A percentile compares a stretch with the other conserved stretches of the same genome.
Conservation (phyloP, 2,797 vertebrate species). For the Pachyuromys duprasi region DNA sequence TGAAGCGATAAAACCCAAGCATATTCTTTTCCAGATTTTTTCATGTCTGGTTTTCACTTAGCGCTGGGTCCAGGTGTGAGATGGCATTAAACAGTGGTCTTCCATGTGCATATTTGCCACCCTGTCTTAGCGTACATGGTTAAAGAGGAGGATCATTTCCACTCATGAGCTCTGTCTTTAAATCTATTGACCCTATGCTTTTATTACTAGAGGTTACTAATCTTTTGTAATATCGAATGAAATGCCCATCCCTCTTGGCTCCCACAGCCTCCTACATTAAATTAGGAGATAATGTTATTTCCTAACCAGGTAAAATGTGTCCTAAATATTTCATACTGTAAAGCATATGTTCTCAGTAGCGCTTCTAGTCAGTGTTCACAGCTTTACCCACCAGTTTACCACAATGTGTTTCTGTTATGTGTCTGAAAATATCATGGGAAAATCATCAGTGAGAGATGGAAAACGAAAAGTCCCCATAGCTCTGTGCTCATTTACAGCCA, state of each 20-base stretch:
- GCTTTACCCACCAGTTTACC: neutral
- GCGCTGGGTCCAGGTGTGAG: neutral
- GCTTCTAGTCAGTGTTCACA: neutral
- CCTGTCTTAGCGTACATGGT: neutral
- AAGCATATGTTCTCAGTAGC: neutral
- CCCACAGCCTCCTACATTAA: neutral
- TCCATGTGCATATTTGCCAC: neutral
- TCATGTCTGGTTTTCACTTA: neutral
- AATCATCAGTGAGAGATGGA: neutral
- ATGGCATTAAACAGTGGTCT: neutral
- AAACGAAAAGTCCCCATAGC: too few species aligned
- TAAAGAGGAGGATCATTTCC: neutral
- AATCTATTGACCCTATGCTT: neutral
- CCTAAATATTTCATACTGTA: neutral
- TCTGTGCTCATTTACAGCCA: neutral
- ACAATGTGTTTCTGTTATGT: accelerated
- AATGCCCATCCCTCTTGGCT: neutral
- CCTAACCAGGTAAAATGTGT: neutral
- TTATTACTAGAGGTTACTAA: neutral
- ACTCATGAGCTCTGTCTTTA: accelerated
- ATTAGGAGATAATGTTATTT: neutral
- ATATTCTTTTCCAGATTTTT: too few species aligned
- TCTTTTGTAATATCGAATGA: neutral
- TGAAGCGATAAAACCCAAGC: neutral
- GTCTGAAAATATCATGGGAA: neutral